Percentiles rank a stretch among this genome's conserved stretches.
Conservation (phyloP, 1,140 invertebrate genomes). For the Geopemphigus sp. region DNA sequence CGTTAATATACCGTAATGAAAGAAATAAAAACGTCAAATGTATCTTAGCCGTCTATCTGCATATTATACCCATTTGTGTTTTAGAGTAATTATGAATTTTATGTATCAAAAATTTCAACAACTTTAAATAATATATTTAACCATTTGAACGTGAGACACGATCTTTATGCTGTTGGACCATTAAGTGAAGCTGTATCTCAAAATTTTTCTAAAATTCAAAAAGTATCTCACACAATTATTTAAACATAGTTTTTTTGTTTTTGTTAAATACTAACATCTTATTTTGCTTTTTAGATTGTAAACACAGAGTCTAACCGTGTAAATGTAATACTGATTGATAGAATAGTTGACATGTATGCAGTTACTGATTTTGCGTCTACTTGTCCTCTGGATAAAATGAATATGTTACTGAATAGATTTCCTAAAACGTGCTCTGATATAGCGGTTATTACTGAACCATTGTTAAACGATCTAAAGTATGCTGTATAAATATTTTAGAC, state of each 20-base stretch:
- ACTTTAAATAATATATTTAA: slow-evolving; percentile 42
- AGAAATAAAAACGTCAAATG: too few species aligned
- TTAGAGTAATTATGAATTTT: slow-evolving; percentile 16
- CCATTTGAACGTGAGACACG: slow-evolving; percentile 35
- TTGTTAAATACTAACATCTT: background rate
- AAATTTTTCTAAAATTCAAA: slow-evolving; percentile 25
- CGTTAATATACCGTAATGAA: too few species aligned
- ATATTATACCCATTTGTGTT: background rate
- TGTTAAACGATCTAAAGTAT: slow-evolving; percentile 23
- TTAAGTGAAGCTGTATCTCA: slow-evolving; percentile 36
- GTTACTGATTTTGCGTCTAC: slow-evolving; percentile 42
- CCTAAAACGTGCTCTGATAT: slow-evolving; percentile 38
- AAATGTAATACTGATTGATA: slow-evolving; percentile 38
- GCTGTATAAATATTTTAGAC: background rate
- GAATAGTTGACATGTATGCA: slow-evolving; percentile 45
- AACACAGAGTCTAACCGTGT: slow-evolving; percentile 10
- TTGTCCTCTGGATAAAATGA: slow-evolving; percentile 35
- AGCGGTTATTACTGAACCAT: slow-evolving; percentile 28
- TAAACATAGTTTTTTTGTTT: background rate
- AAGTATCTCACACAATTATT: background rate
- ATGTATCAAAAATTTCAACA: slow-evolving; percentile 24
- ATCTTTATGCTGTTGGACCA: slow-evolving; percentile 27
- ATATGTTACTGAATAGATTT: slow-evolving; percentile 37
- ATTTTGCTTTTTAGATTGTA: background rate
- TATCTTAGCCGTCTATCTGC: too few species aligned